Evolutionary conservation across 2,888 invertebrate genomes (phyloP), one percentile per base, ranked within the genome.

Genomic region (Caenorhabditis imperialis): DNA sequence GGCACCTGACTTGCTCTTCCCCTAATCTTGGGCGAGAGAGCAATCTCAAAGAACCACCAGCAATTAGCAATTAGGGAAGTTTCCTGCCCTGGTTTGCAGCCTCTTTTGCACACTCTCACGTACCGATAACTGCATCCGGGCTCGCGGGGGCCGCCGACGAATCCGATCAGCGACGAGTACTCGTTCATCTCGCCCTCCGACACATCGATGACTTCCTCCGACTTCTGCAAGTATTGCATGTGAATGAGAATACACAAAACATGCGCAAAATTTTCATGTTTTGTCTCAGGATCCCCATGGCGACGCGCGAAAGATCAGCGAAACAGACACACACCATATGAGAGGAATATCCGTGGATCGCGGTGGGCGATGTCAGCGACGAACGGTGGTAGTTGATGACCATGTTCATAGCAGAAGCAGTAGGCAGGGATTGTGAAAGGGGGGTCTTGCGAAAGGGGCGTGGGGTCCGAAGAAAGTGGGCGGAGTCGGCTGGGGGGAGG

Each of bases 181-280:
- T 77, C 75, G 33, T 67, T 75, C 75, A 77, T 75, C 48, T 74
- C 74, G 53, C 72, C 72, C 23, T 73, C 75, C 27, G 73, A 65
- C 44, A 69, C 75, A 69, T 79, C 79, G 55, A 79, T 77, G 16
- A 72, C 75, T 30, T 79, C 79, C 25, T 79, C 79, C 33, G 70
- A 70, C 37, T 75, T 79, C 79, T 79, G 73, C 58, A 79, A 65
- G 55, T 18, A 42, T 27, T 18, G 20, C 53, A 16, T 16, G n/a
- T n/a, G n/a, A n/a, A n/a, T n/a, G n/a, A n/a, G n/a, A n/a, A n/a
- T n/a, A n/a, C n/a, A n/a, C n/a, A n/a, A n/a, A n/a, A n/a, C n/a
- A n/a, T n/a, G n/a, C n/a, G n/a, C n/a, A n/a, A n/a, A n/a, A n/a
- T n/a, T n/a, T n/a, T n/a, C n/a, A n/a, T n/a, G n/a, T n/a, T n/a